Percentiles rank a stretch among this genome's conserved stretches.
Conservation (phyloP, 2,797 vertebrate genomes). For the Leucoraja ocellata region DNA sequence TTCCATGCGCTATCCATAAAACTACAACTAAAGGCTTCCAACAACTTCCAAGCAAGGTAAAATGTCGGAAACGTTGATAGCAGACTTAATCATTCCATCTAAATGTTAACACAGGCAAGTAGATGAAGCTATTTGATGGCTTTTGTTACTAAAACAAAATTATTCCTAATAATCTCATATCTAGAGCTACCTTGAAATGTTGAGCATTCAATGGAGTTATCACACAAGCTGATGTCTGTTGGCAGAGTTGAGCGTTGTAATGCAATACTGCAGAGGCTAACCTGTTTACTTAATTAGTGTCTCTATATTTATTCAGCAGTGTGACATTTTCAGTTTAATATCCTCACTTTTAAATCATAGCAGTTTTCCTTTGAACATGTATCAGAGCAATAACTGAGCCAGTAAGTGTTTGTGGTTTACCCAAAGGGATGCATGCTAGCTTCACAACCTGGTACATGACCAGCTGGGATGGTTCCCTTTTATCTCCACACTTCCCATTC, state of each 20-base stretch:
- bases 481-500: too few relatives aligned
- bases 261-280: not conserved
- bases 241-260: not conserved
- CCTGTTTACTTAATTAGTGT: not conserved
- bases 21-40: not conserved
- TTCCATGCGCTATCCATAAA: too few relatives aligned
- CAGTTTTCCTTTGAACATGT: not conserved
- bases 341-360: not conserved
- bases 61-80: not conserved
- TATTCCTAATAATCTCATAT: not conserved
- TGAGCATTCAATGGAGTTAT: not conserved
- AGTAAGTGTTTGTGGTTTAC: not conserved
- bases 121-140: not conserved
- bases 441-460: not conserved
- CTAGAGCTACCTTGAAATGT: not conserved
- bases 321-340: not conserved
- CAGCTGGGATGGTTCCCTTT: too few relatives aligned
- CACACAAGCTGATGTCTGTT: slow-evolving; percentile 13
- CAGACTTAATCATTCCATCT: not conserved
- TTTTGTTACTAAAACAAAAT: not conserved
- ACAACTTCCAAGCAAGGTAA: not conserved
- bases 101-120: not conserved
- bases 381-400: not conserved
- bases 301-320: not conserved
- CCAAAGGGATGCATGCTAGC: not conserved